phyloP scores from a whole-genome alignment of 2,888 invertebrate species.

The Synergus umbraculus region DNA sequence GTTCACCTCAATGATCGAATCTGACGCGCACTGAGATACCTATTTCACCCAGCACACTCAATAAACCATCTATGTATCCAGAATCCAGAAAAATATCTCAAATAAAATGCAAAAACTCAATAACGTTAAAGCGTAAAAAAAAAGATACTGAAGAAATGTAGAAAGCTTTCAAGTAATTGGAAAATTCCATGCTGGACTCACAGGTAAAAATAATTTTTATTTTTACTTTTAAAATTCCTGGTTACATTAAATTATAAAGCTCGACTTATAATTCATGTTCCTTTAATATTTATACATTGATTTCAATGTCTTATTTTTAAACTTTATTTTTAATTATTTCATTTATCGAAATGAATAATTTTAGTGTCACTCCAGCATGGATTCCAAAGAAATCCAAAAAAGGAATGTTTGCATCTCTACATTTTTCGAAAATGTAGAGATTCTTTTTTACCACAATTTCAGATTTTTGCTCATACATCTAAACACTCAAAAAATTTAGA shows the following conservation, averaged over 20 bases:
- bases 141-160: not conserved
- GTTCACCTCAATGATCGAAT: conserved; percentile 22
- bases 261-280: not conserved
- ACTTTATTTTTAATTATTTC: not conserved
- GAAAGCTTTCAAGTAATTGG: not conserved
- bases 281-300: not conserved
- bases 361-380: too few relatives aligned
- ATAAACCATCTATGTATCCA: conserved; percentile 25
- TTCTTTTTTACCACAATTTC: not conserved
- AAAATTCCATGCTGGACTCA: not conserved
- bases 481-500: not conserved
- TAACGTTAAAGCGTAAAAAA: not conserved
- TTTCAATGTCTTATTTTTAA: not conserved
- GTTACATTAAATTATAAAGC: not conserved
- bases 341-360: not conserved
- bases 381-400: not conserved
- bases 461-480: not conserved
- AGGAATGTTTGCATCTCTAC: not conserved
- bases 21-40: conserved; percentile 12
- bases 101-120: not conserved
- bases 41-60: conserved; percentile 33
- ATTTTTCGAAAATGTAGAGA: not conserved
- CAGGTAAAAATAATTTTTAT: not conserved
- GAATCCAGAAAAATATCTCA: not conserved
- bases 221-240: not conserved